Evolutionary conservation across 2,113 vertebrate genomes (phyloP), one percentile per base, ranked within the genome.

Genomic region (Setophaga petechia): DNA sequence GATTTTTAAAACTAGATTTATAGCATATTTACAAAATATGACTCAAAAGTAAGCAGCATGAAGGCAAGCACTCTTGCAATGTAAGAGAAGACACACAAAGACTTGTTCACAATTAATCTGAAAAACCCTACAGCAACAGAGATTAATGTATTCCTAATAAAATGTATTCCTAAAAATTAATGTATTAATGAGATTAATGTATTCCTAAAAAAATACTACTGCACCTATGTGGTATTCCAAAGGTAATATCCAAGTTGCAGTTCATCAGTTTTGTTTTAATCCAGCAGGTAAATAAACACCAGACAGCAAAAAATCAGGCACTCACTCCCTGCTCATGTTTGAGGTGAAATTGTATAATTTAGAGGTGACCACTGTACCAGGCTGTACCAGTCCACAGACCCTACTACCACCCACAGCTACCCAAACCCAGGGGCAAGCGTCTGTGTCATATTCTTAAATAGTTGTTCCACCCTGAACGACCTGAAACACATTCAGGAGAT

Each of bases 1-100:
- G 15, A 71, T 23, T n/a, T 63, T 85, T 92, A 83, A 88, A 92
- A 94, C 43, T 41, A 71, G 17, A 88, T 84, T 95, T 89, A 92
- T 55, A 94, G 54, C 44, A 78, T 55, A 95, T 61, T 94, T 72
- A 93, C 49, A 22, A 73, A 88, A 90, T 66, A 88, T 15, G 37
- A 78, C 23, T 94, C 74, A 74, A 90, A 92, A 71, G 23, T 24
- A 89, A 84, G 58, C 75, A 55, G 59, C 52, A 41, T 24, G 6
- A 65, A 94, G 81, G 84, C 17, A 69, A 44, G 33, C 82, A 75
- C 35, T 27, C 41, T 4, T 58, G 39, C 58, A 87, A 43, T 49
- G 51, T 83, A 67, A 96, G 58, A 72, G 51, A 91, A 62, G 6
- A 90, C 7, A 55, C 12, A 83, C 28, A 17, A 47, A 20, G 27